Percentiles rank a stretch among this genome's conserved stretches.
These are phyloP conservation scores for Luperina testacea DNA, from an alignment of 2,888 invertebrate genomes.

Conservation along the genomic window DNA sequence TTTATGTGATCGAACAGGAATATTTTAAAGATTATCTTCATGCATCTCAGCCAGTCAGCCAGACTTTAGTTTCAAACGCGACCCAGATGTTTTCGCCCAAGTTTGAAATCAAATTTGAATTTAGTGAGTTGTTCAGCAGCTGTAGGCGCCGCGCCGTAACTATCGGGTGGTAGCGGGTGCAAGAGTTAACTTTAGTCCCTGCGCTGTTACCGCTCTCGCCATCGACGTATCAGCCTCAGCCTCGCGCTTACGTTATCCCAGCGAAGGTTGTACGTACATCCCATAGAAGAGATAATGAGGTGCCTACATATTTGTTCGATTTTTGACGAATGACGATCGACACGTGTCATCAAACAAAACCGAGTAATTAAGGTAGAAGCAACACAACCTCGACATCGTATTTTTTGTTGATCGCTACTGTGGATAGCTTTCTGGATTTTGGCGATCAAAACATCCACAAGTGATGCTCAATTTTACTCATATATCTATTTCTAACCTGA, in stretches of 20 bases:
- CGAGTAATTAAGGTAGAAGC: not conserved
- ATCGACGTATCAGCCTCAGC: not conserved
- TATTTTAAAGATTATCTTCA: not conserved
- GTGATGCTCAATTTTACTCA: not conserved
- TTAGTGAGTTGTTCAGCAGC: not conserved
- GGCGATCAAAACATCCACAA: not conserved
- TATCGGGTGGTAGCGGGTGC: not conserved
- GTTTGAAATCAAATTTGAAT: constrained; percentile 3
- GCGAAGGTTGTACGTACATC: too few species aligned
- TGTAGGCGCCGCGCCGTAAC: not conserved
- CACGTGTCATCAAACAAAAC: not conserved
- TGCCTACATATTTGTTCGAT: not conserved
- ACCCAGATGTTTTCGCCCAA: not conserved
- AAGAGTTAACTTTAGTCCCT: not conserved
- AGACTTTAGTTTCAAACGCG: not conserved
- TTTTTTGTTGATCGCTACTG: not conserved
- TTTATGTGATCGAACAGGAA: not conserved
- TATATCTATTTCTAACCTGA: too few species aligned
- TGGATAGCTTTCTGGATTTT: not conserved
- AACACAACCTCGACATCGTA: not conserved
- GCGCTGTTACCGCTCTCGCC: not conserved
- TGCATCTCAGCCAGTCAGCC: not conserved
- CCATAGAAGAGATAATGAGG: not conserved
- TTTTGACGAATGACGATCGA: not conserved
- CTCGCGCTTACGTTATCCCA: not conserved